Evolutionary conservation across 2,888 invertebrate species (phyloP).

Genomic region (Galerucella calmariensis): DNA sequence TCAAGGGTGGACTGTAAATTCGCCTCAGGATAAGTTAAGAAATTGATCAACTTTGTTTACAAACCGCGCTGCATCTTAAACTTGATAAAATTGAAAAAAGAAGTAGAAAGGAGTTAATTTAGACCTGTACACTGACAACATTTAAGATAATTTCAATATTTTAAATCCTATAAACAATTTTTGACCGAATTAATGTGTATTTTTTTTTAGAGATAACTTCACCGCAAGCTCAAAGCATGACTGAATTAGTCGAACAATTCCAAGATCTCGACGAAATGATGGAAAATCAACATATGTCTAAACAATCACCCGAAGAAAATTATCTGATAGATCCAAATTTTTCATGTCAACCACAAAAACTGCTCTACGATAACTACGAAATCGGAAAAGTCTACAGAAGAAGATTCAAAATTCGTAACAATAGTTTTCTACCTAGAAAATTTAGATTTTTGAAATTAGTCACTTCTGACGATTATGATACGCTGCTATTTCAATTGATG

Average conservation of each 20-base stretch:
- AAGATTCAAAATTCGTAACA: conserved; percentile 41
- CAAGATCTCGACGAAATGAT: conserved; percentile 43
- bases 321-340: conserved; percentile 34
- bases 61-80: no score
- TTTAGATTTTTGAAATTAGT: conserved; percentile 39
- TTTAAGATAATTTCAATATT: no score
- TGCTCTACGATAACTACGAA: conserved; percentile 43
- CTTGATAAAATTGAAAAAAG: no score
- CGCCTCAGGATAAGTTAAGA: no score
- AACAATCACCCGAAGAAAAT: background rate
- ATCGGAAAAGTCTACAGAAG: conserved; percentile 43
- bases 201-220: conserved; percentile 24
- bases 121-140: no score
- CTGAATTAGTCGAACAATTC: conserved; percentile 45
- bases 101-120: no score
- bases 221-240: conserved; percentile 38
- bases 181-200: no score
- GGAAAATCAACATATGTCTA: conserved; percentile 44
- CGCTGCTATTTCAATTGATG: conserved; percentile 42
- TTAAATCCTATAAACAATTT: no score
- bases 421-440: conserved; percentile 40
- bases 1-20: no score
- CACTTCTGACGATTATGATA: conserved; percentile 44
- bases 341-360: conserved; percentile 37
- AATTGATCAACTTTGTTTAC: no score